Evolutionary conservation across 1,140 invertebrate species (phyloP), one percentile per base, ranked within the genome.

Genomic region (Octopus bimaculoides): DNA sequence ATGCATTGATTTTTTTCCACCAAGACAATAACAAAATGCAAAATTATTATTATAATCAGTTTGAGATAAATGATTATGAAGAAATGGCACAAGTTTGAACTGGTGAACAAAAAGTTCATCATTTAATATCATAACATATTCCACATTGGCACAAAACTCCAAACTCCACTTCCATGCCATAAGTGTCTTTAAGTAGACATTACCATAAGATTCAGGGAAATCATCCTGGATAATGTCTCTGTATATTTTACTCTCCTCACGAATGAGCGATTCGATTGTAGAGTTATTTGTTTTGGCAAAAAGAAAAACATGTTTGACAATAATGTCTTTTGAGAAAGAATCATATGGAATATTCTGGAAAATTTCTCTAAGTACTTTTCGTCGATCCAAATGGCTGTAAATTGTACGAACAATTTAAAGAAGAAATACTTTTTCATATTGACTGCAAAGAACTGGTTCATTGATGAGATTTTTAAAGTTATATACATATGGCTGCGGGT

Each of bases 211-310:
- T 66, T 85, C 84, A 8, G 78, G 12, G 52, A 85, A 85, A 79
- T 85, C 79, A 78, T 83, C 82, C 75, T 85, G 84, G n/a, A 85
- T 77, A 54, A 85, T 83, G 75, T 85, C 84, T 52, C 77, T 75
- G 66, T 82, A 83, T 26, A 41, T 61, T 26, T 79, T 41, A 73
- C 77, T 79, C 75, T 85, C 84, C 20, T 9, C 20, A 14, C 41
- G 73, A 1, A 74, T 74, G 8, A n/a, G 20, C 41, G 10, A 9
- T 74, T 74, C 56, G 1, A 4, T 61, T 9, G 56, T 17, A 9
- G 1, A 9, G 4, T 61, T 17, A 61, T 61, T 61, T 9, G 56
- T 61, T 1, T 61, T 61, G 9, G 9, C 56, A 4, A 61, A 61
- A 61, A 61, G 56, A 17, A 61, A 61, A 9, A 61, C 56, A 17